phyloP scores from a whole-genome alignment of 1,140 invertebrate genomes.

The Frieseomelitta varia region DNA sequence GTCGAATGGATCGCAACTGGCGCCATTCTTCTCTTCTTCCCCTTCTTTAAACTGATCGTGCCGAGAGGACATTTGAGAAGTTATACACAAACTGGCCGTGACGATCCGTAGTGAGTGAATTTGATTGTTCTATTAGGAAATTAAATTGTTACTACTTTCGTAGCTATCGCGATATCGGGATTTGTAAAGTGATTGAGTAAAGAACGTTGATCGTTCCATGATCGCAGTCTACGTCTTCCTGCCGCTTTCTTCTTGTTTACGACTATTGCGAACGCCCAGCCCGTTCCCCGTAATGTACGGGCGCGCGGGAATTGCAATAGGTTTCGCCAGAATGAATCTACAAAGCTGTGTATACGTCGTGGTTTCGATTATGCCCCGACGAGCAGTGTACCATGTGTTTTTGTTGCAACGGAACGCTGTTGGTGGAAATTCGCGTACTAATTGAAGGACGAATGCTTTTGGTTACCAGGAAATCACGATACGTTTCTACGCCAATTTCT shows the following conservation, averaged over 20 bases:
- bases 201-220: background rate
- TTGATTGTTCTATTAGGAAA: background rate
- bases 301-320: background rate
- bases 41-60: background rate
- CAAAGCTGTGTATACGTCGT: background rate
- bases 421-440: too few relatives aligned
- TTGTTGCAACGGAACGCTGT: too few relatives aligned
- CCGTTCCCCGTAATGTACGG: background rate
- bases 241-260: slow-evolving; percentile 4
- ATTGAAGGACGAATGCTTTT: too few relatives aligned
- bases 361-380: background rate
- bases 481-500: too few relatives aligned
- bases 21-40: too few relatives aligned
- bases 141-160: background rate
- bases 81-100: background rate
- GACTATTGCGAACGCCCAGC: background rate
- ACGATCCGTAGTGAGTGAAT: background rate
- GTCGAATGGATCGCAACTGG: too few relatives aligned
- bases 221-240: background rate
- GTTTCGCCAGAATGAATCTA: background rate
- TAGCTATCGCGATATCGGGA: background rate
- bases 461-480: too few relatives aligned
- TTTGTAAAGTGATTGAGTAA: background rate
- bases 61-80: background rate
- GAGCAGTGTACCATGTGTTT: too few relatives aligned